Evolutionary conservation across 2,797 vertebrate species (phyloP).

Genomic region (Silurus aristotelis): DNA sequence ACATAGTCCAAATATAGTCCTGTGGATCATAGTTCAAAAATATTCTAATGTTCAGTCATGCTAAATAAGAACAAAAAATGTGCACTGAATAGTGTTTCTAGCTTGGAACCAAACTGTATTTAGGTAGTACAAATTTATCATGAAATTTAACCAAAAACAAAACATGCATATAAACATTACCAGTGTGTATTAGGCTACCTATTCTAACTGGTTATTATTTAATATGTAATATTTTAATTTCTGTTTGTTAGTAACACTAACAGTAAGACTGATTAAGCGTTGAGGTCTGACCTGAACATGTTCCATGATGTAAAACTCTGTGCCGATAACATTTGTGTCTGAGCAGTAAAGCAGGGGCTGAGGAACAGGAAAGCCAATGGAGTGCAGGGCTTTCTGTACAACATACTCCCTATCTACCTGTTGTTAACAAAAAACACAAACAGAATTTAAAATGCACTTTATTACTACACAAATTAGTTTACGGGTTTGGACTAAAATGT

Average conservation of each 20-base stretch:
- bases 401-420: constrained; percentile 89
- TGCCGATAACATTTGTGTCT: constrained; percentile 83
- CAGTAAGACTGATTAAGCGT: not conserved
- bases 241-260: not conserved
- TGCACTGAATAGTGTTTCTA: not conserved
- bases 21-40: not conserved
- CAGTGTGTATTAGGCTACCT: not conserved
- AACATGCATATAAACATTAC: not conserved
- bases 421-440: not conserved
- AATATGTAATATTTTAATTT: not conserved
- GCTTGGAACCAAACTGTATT: not conserved
- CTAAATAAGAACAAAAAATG: not conserved
- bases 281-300: constrained; percentile 77
- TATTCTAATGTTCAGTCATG: not conserved
- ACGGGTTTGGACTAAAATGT: not conserved
- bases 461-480: not conserved
- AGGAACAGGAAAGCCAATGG: constrained; percentile 87
- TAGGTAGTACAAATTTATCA: not conserved
- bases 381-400: constrained; percentile 85
- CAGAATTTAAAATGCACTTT: not conserved
- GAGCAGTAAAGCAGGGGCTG: constrained; percentile 83
- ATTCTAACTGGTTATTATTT: not conserved
- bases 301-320: constrained; percentile 93
- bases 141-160: not conserved
- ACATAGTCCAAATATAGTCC: not conserved